A percentile compares a stretch with the other conserved stretches of the same genome.
These are phyloP conservation scores for Drosophila borborema DNA, from an alignment of 2,888 invertebrate genomes.

Conservation along the genomic window DNA sequence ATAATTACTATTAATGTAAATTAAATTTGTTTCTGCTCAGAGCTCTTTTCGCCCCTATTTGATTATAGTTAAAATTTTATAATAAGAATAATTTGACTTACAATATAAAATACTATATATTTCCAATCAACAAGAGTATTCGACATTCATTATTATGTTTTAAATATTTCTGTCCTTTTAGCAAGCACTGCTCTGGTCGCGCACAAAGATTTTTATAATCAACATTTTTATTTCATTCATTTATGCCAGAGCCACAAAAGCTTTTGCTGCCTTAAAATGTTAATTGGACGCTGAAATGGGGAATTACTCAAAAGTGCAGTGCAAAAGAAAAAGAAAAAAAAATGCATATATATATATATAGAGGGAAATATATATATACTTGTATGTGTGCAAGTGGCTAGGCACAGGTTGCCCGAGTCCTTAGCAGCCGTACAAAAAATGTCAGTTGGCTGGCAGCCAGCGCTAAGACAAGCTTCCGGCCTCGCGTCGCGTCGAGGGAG, in stretches of 20 bases:
- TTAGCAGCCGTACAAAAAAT: constrained; percentile 27
- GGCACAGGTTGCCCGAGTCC: constrained; percentile 11
- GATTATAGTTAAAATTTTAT: too few relatives aligned
- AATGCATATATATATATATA: constrained; percentile 14
- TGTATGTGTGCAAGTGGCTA: constrained; percentile 21
- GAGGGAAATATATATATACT: constrained; percentile 18
- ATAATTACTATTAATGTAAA: too few relatives aligned
- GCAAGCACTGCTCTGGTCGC: constrained; percentile 16
- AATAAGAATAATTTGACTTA: too few relatives aligned
- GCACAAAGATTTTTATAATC: constrained; percentile 58
- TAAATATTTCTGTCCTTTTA: background rate
- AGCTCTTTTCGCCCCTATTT: too few relatives aligned
- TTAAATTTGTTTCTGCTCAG: too few relatives aligned
- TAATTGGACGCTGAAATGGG: constrained; percentile 73
- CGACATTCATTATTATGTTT: background rate
- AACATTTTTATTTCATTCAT: constrained; percentile 46
- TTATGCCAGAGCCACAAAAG: constrained; percentile 29
- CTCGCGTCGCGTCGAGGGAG: constrained; percentile 7
- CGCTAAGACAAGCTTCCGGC: constrained; percentile 34
- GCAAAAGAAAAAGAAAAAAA: constrained; percentile 20
- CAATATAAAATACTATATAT: too few relatives aligned
- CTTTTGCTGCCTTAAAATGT: constrained; percentile 63
- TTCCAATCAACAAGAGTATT: background rate
- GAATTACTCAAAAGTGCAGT: constrained; percentile 54
- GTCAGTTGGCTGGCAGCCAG: constrained; percentile 49